A percentile compares a stretch with the other conserved stretches of the same genome.
Evolutionary conservation across 2,888 invertebrate genomes (phyloP).

Genomic region (Leptinotarsa rubiginosa): DNA sequence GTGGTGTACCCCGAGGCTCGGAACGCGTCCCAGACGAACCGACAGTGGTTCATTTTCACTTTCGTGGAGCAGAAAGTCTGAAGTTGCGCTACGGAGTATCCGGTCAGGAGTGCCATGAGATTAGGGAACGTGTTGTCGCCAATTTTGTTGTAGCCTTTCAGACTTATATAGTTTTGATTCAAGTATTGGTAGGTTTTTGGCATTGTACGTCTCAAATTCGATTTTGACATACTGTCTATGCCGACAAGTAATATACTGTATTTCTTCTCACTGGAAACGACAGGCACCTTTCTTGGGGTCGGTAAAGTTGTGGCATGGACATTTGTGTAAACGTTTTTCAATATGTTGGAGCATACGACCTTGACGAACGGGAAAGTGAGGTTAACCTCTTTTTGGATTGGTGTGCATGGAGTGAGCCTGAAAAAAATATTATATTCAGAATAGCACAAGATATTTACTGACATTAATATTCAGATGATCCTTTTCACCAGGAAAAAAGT

Average conservation of each 20-base stretch:
- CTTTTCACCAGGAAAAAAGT: too few species aligned
- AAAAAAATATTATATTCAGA: constrained; percentile 58
- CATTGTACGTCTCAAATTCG: constrained; percentile 81
- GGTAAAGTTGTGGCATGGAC: constrained; percentile 67
- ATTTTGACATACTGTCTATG: constrained; percentile 86
- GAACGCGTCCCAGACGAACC: constrained; percentile 84
- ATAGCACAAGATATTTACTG: too few species aligned
- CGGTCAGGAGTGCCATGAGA: constrained; percentile 84
- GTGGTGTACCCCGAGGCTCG: constrained; percentile 79
- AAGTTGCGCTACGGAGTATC: constrained; percentile 67
- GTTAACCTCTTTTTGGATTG: constrained; percentile 35
- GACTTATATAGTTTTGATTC: constrained; percentile 66
- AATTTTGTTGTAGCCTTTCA: constrained; percentile 71
- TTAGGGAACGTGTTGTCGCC: constrained; percentile 94
- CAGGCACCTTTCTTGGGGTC: constrained; percentile 19
- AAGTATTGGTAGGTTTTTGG: constrained; percentile 78
- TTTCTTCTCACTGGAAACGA: constrained; percentile 63
- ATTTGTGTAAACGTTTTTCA: constrained; percentile 64
- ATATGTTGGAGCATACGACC: constrained; percentile 31
- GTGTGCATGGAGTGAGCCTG: constrained; percentile 34
- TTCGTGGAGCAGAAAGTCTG: constrained; percentile 67
- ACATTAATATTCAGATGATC: too few species aligned
- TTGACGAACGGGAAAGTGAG: constrained; percentile 33
- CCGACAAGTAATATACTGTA: constrained; percentile 80
- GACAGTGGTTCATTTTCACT: constrained; percentile 75